phyloP scores from a whole-genome alignment of 2,113 vertebrate species.

The Toxotes jaculatrix region DNA sequence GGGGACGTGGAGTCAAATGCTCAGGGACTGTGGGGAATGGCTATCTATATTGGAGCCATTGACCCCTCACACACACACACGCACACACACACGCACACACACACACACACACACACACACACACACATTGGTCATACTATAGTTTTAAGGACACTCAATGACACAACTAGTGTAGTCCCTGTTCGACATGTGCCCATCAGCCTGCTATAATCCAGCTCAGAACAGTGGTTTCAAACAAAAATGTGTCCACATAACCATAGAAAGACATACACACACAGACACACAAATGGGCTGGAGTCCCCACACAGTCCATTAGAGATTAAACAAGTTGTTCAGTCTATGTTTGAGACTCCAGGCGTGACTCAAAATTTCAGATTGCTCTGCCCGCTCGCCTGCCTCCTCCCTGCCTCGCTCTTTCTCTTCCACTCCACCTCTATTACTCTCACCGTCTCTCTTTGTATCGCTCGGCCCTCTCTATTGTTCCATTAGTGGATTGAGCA shows the following conservation, averaged over 20 bases:
- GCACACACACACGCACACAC: constrained; percentile 24
- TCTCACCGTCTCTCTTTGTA: not conserved
- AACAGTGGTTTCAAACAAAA: not conserved
- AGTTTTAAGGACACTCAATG: no score
- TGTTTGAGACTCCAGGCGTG: constrained; percentile 48
- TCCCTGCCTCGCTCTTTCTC: not conserved
- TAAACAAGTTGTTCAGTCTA: constrained; percentile 54
- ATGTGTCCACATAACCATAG: no score
- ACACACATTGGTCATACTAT: not conserved
- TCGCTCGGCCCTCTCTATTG: constrained; percentile 17
- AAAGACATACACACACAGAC: constrained; percentile 1
- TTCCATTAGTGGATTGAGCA: constrained; percentile 57
- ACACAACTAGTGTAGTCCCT: no score
- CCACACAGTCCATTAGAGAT: constrained; percentile 60
- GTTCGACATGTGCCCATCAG: no score
- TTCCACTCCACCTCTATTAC: not conserved
- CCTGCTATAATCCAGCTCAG: no score
- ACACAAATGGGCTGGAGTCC: not conserved
- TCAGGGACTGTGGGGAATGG: constrained; percentile 45
- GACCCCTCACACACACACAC: constrained; percentile 41
- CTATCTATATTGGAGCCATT: constrained; percentile 49
- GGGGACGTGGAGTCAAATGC: constrained; percentile 57
- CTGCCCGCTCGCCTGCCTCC: not conserved
- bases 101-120: constrained; percentile 23
- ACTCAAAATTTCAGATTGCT: constrained; percentile 56